Evolutionary conservation across 2,113 vertebrate genomes (phyloP), one percentile per base, ranked within the genome.

Genomic region (Pionites leucogaster): DNA sequence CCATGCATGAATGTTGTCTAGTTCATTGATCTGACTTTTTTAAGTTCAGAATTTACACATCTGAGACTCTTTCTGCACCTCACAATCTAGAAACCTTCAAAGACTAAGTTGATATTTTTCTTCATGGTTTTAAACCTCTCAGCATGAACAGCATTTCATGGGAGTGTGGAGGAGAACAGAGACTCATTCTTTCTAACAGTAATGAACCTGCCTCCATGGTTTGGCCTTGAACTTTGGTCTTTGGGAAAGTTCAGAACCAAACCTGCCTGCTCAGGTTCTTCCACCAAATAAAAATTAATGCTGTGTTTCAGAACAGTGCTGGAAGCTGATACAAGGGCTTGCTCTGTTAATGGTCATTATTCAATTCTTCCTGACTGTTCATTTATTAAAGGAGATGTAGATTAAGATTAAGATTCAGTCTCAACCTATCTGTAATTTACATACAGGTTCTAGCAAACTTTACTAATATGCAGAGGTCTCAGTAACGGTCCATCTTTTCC

Each of bases 401-500:
- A 72, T 91, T 94, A n/a, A n/a, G 87, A 92, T 96, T 91, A 86
- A 65, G 63, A 75, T 87, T 92, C 90, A 57, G 67, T 87, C 65
- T 95, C 78, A 96, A 69, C 57, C 71, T 64, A 62, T 85, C 78
- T 92, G 16, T 90, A 67, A 95, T 93, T 94, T 91, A 72, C 53
- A 52, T 44, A 76, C 35, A 75, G n/a, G 60, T 88, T 92, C 93
- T 97, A 78, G 65, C 74, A 94, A 97, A 98, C 96, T 96, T 98
- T 90, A 70, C 67, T 96, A 92, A 79, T 82, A 85, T 50, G 37
- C 92, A 88, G 57, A 91, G 85, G 98, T 98, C 53, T 49, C 92
- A 75, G 37, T 97, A 96, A 97, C 93, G 64, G 92, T 96, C 64
- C 91, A 57, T 37, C 96, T 94, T 92, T 97, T 96, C 93, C 88